Conservation (phyloP, 2,888 invertebrate genomes). For the Lissocephala sabroskyi region DNA sequence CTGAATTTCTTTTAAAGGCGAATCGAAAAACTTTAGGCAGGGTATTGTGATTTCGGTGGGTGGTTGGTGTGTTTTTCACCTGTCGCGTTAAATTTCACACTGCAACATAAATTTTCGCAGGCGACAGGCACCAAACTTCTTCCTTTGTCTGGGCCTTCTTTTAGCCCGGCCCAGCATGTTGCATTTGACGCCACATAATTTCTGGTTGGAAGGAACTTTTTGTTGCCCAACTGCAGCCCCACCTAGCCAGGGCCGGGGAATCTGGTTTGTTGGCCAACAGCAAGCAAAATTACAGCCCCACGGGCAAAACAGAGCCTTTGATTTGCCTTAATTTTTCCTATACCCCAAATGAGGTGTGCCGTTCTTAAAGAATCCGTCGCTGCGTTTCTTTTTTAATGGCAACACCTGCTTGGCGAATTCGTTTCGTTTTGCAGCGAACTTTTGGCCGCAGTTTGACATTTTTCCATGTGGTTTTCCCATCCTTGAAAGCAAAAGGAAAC, state of each 20-base stretch:
- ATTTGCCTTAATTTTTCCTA: no score
- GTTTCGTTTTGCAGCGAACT: conserved; percentile 45
- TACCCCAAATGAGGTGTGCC: no score
- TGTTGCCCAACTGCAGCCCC: conserved; percentile 20
- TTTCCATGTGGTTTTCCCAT: conserved; percentile 42
- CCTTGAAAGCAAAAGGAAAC: conserved; percentile 14
- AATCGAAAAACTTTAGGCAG: no score
- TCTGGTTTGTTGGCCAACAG: no score
- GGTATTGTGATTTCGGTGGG: no score
- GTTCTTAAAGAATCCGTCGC: no score
- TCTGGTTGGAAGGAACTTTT: no score
- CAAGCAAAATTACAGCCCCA: no score
- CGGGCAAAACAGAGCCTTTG: no score
- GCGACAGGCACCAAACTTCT: conserved; percentile 46
- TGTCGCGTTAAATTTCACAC: conserved; percentile 62
- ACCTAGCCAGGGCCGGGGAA: no score
- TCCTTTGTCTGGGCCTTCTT: neutral
- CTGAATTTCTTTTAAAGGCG: no score
- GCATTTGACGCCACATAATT: conserved; percentile 64
- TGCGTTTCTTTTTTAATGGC: no score
- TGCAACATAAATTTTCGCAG: conserved; percentile 55
- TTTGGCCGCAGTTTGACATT: conserved; percentile 61
- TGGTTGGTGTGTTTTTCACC: conserved; percentile 33
- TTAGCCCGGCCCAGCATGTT: conserved; percentile 37
- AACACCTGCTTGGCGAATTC: conserved; percentile 42